Base-by-base conservation (phyloP, 2,888 invertebrate genomes). In the Quadroppia sp. region DNA sequence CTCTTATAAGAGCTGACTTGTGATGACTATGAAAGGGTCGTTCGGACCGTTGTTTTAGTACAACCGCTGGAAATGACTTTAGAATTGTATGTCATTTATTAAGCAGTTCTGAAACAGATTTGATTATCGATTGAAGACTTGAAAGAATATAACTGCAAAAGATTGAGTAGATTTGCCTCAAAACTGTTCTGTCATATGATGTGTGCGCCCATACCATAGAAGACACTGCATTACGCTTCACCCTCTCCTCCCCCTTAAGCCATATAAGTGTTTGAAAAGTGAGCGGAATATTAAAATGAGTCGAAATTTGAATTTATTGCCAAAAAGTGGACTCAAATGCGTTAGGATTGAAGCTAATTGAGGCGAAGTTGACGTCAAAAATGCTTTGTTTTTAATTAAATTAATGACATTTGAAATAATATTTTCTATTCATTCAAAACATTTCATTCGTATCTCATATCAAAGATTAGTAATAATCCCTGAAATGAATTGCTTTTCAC, bases 71-170 rank as follows among this genome's bases (percentile, higher is more conserved):
- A 48, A 48, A 48, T 48, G n/a, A 48, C 48, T 48, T n/a, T n/a
- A n/a, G 20, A 48, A 48, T 48, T 48, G 48, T 48, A n/a, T 48
- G 48, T 20, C n/a, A 48, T 48, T 48, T 48, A 48, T 48, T 48
- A n/a, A 48, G 20, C 4, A 48, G n/a, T 48, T 48, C n/a, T 48
- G n/a, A 48, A 48, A 48, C 48, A 48, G 45, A 48, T 48, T 20
- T 48, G 48, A 48, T 48, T 48, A 48, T 48, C 48, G 48, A 48
- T 48, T 48, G 48, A 48, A 48, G 20, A 48, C 48, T 20, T 6
- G 48, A 48, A 20, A 48, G 20, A 20, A 48, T 48, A 48, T n/a
- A n/a, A n/a, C n/a, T n/a, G n/a, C n/a, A 48, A 48, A 48, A 6
- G 20, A 48, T 48, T 4, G n/a, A 20, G 6, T 48, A 48, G 48